A percentile compares a stretch with the other conserved stretches of the same genome.
These are phyloP conservation scores for Saimiri boliviensis DNA, from an alignment of 2,113 vertebrate species.

Conservation along the genomic window DNA sequence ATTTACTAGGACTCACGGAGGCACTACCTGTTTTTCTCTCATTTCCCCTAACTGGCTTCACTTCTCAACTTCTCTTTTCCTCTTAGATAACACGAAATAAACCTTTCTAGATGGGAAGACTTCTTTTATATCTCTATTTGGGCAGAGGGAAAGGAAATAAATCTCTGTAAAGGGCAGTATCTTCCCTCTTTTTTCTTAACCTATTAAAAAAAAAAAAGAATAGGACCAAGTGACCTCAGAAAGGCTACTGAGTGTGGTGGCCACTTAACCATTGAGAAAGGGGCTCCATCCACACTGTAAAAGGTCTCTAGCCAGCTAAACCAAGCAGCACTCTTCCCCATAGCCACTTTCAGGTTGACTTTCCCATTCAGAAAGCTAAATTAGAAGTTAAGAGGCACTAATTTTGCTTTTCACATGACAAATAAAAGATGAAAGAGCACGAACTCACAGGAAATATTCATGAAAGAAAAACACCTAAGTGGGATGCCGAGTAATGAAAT, in stretches of 20 bases:
- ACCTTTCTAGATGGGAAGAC: not conserved
- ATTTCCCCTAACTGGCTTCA: not conserved
- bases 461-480: not conserved
- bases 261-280: not conserved
- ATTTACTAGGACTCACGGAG: not conserved
- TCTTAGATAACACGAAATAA: not conserved
- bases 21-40: not conserved
- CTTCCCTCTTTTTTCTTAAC: not conserved
- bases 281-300: not conserved
- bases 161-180: not conserved
- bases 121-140: not conserved
- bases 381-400: not conserved
- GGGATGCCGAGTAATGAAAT: not conserved
- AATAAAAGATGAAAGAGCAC: not conserved
- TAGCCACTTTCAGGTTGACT: not conserved
- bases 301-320: not conserved
- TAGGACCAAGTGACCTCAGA: not conserved
- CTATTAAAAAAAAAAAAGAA: not conserved
- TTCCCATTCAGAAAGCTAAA: not conserved
- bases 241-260: not conserved
- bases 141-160: not conserved
- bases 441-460: not conserved
- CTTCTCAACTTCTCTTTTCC: not conserved
- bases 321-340: rapidly evolving
- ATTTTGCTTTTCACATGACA: not conserved